Base-by-base conservation (phyloP, 2,797 vertebrate species). In the Sandelia bainsii region DNA sequence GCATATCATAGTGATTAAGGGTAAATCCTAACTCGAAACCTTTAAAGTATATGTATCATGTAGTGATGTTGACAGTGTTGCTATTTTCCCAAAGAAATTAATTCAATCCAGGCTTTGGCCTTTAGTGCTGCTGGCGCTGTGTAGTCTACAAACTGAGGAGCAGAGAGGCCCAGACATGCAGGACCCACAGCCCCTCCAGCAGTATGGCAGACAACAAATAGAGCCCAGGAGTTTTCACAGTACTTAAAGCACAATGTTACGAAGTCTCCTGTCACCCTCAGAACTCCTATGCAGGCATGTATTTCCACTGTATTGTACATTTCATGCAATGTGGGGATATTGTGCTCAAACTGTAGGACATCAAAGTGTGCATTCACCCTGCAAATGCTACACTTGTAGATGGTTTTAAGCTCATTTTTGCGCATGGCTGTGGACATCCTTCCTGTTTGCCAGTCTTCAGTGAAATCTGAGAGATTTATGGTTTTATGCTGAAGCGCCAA, bases 101-200 rank as follows among this genome's bases (percentile, higher is more conserved):
- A 87, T 83, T 83, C 62, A 70, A 70, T 69, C 80, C 87, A 87
- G 88, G 83, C 84, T 86, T 79, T 87, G 73, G 73, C 60, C 79
- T 86, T 82, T 50, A 51, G 62, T 63, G 77, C 71, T 72, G 53
- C 71, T 88, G 77, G 84, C 77, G 62, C 80, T 87, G 78, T 86
- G 75, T 77, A 77, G 84, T 88, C 86, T 89, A 48, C 68, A 72
- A 20, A 70, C 53, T 44, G 77, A 77, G 78, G 78, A n/a, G 61
- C 73, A 79, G 86, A 88, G 86, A 62, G 8, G 93, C 87, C 89
- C 91, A 91, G 91, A 91, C 91, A 84, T 87, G 92, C 87, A 86
- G 73, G 69, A 52, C 88, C 80, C 83, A 72, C 74, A 84, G 85
- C 70, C 89, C 92, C 89, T 90, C 51, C 82, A 91, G 89, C 91